These are phyloP conservation scores for Pentamera pediparva DNA, from an alignment of 53 echinoderm and acorn worm genomes.

Conservation along the genomic window DNA sequence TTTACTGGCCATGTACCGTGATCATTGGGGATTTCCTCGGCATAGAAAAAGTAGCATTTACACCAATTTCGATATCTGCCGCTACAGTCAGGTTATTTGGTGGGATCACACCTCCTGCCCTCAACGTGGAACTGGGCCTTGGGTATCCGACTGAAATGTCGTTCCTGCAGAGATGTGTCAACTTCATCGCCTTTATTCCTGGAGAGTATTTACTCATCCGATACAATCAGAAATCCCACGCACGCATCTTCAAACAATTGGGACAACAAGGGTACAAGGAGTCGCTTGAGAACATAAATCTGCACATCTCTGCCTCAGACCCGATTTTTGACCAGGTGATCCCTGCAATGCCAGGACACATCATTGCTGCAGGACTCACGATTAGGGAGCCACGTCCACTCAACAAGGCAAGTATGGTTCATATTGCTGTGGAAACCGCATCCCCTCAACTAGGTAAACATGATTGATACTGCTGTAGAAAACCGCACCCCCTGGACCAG, in stretches of 20 bases:
- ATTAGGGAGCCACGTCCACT: not conserved
- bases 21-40: not conserved
- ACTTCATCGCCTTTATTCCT: not conserved
- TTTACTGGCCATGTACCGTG: not conserved
- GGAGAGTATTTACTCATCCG: not conserved
- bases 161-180: not conserved
- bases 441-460: too few relatives aligned
- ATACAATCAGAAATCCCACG: too few relatives aligned
- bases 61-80: not conserved
- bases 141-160: not conserved
- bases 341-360: not conserved
- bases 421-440: too few relatives aligned
- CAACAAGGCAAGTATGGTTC: too few relatives aligned
- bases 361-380: not conserved
- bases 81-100: not conserved
- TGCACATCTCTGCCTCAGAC: not conserved
- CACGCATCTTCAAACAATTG: too few relatives aligned
- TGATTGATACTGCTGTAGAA: too few relatives aligned
- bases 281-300: not conserved
- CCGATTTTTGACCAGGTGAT: conserved; percentile 13
- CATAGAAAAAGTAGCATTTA: not conserved
- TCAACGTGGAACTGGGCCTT: not conserved
- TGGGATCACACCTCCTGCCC: not conserved
- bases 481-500: too few relatives aligned
- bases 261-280: too few relatives aligned